phyloP scores from a whole-genome alignment of 1,140 invertebrate genomes.

The Phthorimaea operculella region DNA sequence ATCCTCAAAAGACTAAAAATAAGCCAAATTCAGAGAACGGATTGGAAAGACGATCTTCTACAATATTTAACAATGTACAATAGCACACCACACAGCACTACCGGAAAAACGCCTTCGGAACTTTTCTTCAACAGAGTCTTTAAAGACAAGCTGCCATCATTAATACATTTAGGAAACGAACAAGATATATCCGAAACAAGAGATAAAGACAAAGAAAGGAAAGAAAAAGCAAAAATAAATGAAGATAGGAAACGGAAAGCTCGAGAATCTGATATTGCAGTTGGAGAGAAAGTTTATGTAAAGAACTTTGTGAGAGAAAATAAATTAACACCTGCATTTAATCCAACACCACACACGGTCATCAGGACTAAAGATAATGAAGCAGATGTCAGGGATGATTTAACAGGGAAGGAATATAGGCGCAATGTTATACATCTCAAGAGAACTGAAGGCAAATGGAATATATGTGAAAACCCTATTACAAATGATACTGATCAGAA shows the following conservation, averaged over 20 bases:
- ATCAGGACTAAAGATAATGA: neutral
- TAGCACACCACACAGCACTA: slow-evolving; percentile 20
- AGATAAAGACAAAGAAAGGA: slow-evolving; percentile 10
- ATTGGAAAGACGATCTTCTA: neutral
- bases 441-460: slow-evolving; percentile 9
- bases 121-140: slow-evolving; percentile 18
- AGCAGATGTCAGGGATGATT: slow-evolving; percentile 4
- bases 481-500: too few species aligned
- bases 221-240: slow-evolving; percentile 11
- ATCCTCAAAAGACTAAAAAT: neutral
- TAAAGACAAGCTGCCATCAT: slow-evolving; percentile 15
- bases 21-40: neutral
- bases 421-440: slow-evolving; percentile 11
- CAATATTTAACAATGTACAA: slow-evolving; percentile 27
- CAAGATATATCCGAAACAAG: slow-evolving; percentile 5
- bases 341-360: slow-evolving; percentile 4
- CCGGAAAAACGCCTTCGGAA: slow-evolving; percentile 20
- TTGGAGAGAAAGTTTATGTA: slow-evolving; percentile 14
- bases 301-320: slow-evolving; percentile 10
- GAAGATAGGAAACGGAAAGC: slow-evolving; percentile 11
- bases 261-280: neutral
- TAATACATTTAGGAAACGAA: neutral
- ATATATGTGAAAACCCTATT: neutral
- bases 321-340: slow-evolving; percentile 3
- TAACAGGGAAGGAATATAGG: slow-evolving; percentile 1